Conservation (phyloP, 2,888 invertebrate genomes). For the Poecilus cupreus region DNA sequence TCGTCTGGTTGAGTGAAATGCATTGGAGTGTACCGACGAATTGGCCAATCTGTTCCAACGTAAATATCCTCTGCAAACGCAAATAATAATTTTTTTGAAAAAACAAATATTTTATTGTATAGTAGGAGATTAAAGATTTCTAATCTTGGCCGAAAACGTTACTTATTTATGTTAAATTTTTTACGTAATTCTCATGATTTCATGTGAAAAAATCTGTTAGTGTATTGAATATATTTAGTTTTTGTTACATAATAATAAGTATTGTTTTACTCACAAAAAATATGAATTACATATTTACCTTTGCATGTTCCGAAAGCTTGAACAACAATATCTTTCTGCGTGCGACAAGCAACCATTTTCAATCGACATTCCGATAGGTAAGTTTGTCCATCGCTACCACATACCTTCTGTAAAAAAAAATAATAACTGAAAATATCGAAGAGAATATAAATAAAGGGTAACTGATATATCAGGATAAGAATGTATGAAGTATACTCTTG, state of each 20-base stretch:
- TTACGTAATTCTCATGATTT: too few species aligned
- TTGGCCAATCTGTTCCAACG: slow-evolving; percentile 85
- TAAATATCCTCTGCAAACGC: slow-evolving; percentile 77
- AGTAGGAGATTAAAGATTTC: background rate
- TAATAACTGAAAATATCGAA: background rate
- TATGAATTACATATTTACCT: slow-evolving; percentile 72
- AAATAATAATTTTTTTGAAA: background rate
- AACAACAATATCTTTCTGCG: slow-evolving; percentile 86
- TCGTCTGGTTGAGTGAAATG: slow-evolving; percentile 89
- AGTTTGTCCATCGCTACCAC: slow-evolving; percentile 86
- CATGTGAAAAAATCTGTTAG: too few species aligned
- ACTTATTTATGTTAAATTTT: too few species aligned
- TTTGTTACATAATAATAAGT: too few species aligned
- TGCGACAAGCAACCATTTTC: slow-evolving; percentile 85
- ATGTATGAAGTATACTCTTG: too few species aligned
- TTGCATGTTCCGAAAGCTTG: slow-evolving; percentile 86
- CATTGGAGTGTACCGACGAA: slow-evolving; percentile 84
- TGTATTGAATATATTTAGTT: too few species aligned
- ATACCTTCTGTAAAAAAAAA: slow-evolving; percentile 73
- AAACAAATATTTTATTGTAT: background rate
- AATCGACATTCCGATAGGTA: slow-evolving; percentile 89
- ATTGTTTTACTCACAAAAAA: too few species aligned
- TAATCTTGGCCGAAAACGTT: too few species aligned
- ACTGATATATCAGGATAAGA: too few species aligned
- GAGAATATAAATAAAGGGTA: too few species aligned